Conservation (phyloP, 2,113 vertebrate species). For the Strigops habroptila region DNA sequence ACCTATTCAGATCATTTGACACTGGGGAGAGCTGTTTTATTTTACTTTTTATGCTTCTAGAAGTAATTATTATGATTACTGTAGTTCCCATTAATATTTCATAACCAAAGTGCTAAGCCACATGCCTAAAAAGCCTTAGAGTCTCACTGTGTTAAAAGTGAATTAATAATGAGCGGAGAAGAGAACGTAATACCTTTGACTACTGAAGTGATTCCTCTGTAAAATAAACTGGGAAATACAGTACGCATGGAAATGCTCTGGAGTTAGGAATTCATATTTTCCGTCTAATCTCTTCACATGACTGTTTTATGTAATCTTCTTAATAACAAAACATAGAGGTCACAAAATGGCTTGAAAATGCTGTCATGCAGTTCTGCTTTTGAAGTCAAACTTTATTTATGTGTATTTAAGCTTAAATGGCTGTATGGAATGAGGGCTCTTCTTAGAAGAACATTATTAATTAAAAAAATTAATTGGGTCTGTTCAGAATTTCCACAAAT, state of each 20-base stretch:
- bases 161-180: constrained; percentile 9
- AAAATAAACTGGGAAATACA: constrained; percentile 26
- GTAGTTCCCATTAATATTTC: background rate
- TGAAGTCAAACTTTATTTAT: constrained; percentile 46
- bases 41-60: background rate
- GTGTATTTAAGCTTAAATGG: constrained; percentile 50
- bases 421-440: constrained; percentile 3
- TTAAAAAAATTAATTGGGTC: constrained; percentile 59
- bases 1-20: background rate
- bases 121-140: background rate
- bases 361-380: constrained; percentile 23
- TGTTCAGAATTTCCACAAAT: constrained; percentile 46
- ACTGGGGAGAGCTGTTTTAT: background rate
- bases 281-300: background rate
- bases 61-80: background rate
- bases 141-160: background rate
- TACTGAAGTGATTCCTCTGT: constrained; percentile 32
- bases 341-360: background rate
- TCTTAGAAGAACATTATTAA: constrained; percentile 30
- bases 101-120: background rate
- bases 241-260: constrained; percentile 1
- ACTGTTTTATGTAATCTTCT: constrained; percentile 43
- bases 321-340: constrained; percentile 34
- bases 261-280: constrained; percentile 22
- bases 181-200: constrained; percentile 35